phyloP scores from a whole-genome alignment of 2,797 vertebrate species.

The Periparus ater region DNA sequence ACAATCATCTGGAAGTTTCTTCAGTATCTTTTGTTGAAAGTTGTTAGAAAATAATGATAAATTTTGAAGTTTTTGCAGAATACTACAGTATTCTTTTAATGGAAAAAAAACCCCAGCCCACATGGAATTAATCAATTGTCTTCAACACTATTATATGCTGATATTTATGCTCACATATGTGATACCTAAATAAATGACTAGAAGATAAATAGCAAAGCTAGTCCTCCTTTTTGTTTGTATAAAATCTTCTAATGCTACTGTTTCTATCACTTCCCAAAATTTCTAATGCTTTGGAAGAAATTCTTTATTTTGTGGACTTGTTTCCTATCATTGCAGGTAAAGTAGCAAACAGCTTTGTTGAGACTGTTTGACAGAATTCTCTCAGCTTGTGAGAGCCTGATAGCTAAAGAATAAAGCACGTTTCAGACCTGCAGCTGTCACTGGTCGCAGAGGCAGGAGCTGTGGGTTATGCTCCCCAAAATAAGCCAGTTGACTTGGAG shows the following conservation, averaged over 20 bases:
- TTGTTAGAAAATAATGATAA: background rate
- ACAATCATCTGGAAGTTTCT: background rate
- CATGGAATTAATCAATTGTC: background rate
- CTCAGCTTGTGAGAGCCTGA: background rate
- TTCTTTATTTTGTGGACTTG: background rate
- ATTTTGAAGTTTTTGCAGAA: background rate
- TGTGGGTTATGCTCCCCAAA: background rate
- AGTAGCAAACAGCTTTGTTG: background rate
- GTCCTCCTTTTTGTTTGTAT: background rate
- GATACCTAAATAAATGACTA: background rate
- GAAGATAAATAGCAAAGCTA: background rate
- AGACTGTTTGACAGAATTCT: background rate
- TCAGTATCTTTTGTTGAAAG: background rate
- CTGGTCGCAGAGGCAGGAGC: background rate
- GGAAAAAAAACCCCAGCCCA: background rate
- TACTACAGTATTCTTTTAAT: background rate
- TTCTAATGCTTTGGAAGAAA: background rate
- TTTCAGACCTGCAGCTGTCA: background rate
- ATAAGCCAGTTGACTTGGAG: background rate
- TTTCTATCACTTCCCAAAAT: background rate
- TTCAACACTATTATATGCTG: background rate
- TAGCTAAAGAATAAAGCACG: background rate
- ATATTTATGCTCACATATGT: background rate
- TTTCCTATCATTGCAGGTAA: background rate
- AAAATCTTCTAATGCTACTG: background rate